Evolutionary conservation across 1,140 invertebrate genomes (phyloP).

Genomic region (Drosophila sturtevanti): DNA sequence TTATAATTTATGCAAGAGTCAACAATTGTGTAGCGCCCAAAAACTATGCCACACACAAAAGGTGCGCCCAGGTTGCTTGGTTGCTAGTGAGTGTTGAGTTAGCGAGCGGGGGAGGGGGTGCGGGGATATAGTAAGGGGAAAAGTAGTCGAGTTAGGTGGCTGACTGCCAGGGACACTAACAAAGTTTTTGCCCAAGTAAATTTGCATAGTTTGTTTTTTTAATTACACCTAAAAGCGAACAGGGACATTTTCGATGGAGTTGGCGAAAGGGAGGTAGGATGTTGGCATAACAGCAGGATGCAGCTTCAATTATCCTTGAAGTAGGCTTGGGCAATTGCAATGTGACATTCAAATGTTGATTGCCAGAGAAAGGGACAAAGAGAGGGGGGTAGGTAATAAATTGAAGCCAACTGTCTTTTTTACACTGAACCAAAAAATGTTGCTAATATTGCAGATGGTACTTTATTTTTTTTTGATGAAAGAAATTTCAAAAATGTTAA

Average conservation of each 20-base stretch:
- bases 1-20: constrained; percentile 50
- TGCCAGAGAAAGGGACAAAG: background rate
- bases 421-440: background rate
- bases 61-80: background rate
- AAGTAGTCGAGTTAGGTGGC: constrained; percentile 2
- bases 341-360: constrained; percentile 4
- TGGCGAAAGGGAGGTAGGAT: background rate
- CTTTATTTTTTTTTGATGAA: too few relatives aligned
- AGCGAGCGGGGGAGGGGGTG: background rate
- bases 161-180: constrained; percentile 3
- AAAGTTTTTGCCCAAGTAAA: constrained; percentile 29
- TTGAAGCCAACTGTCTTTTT: background rate
- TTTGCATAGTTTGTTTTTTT: constrained; percentile 22
- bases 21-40: constrained; percentile 37
- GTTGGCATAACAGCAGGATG: background rate
- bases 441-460: background rate
- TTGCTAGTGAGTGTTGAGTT: background rate
- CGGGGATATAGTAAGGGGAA: background rate
- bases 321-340: constrained; percentile 12
- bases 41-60: constrained; percentile 20
- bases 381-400: background rate
- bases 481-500: too few relatives aligned
- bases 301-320: constrained; percentile 12
- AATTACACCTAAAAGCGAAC: constrained; percentile 15
- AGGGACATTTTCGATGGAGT: background rate